phyloP scores from a whole-genome alignment of 2,888 invertebrate species.

The Tuta absoluta region DNA sequence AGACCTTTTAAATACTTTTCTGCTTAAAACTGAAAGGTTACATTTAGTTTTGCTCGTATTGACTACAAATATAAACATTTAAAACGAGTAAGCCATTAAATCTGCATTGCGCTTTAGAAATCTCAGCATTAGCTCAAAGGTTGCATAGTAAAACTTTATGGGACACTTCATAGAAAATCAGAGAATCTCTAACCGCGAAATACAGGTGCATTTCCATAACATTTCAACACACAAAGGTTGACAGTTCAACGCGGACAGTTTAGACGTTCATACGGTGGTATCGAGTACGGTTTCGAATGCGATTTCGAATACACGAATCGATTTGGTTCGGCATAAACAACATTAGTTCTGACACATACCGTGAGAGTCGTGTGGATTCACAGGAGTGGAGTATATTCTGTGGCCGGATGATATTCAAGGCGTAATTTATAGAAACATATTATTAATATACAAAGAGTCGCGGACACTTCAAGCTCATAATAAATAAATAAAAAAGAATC shows the following conservation, averaged over 20 bases:
- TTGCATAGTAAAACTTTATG: constrained; percentile 17
- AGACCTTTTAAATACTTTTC: not conserved
- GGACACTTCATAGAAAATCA: constrained; percentile 15
- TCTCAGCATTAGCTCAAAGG: not conserved
- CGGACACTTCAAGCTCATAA: too few relatives aligned
- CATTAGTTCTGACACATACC: constrained; percentile 35
- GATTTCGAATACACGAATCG: constrained; percentile 33
- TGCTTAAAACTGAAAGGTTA: too few relatives aligned
- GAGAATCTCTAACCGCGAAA: constrained; percentile 14
- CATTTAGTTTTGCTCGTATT: too few relatives aligned
- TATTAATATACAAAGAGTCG: too few relatives aligned
- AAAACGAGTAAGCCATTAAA: not conserved
- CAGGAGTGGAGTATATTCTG: not conserved
- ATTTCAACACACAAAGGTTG: constrained; percentile 26
- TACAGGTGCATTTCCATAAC: constrained; percentile 21
- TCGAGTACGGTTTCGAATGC: constrained; percentile 12
- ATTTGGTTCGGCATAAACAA: constrained; percentile 38
- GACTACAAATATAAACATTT: too few relatives aligned
- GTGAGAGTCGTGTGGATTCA: constrained; percentile 31
- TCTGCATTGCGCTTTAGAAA: not conserved
- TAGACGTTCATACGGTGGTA: not conserved
- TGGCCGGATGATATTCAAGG: not conserved
- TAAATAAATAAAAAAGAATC: too few relatives aligned
- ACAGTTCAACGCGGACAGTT: constrained; percentile 15
- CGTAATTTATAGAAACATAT: not conserved